Conservation (phyloP, 1,140 invertebrate species). For the Drosophila rufa region DNA sequence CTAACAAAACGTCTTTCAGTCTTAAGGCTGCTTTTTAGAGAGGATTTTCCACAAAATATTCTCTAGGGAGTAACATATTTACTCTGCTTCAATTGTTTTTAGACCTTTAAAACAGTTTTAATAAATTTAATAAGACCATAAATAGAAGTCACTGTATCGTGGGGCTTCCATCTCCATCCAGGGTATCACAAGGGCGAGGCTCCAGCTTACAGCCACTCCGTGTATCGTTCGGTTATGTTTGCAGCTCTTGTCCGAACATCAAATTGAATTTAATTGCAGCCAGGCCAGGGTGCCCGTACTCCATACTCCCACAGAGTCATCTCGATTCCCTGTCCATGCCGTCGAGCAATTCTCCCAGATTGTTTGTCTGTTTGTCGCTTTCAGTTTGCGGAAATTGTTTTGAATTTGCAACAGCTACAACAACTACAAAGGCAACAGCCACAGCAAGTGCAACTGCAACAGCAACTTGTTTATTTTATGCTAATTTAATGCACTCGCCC, state of each 20-base stretch:
- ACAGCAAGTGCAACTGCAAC: constrained; percentile 13
- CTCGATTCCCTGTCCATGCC: background rate
- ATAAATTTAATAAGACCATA: too few species aligned
- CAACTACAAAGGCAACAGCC: constrained; percentile 24
- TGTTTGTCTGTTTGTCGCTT: constrained; percentile 57
- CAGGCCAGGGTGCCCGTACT: constrained; percentile 12
- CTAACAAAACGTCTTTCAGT: background rate
- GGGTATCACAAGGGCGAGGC: constrained; percentile 7
- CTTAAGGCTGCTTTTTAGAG: too few species aligned
- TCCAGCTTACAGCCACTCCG: background rate
- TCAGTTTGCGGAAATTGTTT: constrained; percentile 65
- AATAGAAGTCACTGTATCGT: background rate
- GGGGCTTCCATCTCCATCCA: background rate
- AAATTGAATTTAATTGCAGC: constrained; percentile 79
- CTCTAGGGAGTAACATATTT: too few species aligned
- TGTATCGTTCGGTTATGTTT: constrained; percentile 18
- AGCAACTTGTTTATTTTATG: constrained; percentile 73
- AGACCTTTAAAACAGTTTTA: too few species aligned
- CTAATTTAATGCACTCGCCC: constrained; percentile 76
- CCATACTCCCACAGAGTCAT: constrained; percentile 11
- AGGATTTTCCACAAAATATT: too few species aligned
- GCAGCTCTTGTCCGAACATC: constrained; percentile 51
- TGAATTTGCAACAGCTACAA: constrained; percentile 53
- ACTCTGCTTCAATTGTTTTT: too few species aligned
- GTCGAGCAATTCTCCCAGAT: constrained; percentile 9